Evolutionary conservation across 1,140 invertebrate species (phyloP), one percentile per base, ranked within the genome.

Genomic region (Matsumurasca onukii): DNA sequence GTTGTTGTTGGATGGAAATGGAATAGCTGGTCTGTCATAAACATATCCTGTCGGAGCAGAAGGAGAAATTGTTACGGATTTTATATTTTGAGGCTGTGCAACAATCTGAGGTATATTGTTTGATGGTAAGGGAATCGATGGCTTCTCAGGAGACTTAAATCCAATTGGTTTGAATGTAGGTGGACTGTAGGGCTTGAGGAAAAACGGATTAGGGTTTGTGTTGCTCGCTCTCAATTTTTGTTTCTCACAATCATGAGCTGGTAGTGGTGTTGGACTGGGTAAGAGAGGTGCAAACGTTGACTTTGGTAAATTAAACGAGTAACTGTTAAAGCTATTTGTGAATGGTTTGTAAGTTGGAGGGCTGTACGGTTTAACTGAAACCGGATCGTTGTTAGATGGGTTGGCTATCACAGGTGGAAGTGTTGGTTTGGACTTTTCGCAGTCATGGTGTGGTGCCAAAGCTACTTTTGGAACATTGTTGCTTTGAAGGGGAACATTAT

Each of bases 81-180:
- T 59, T 25, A 59, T 29, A 9, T 59, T 22, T n/a, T 59, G 55
- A 5, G 55, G 55, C 55, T 59, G 55, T 27, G 55, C 55, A 27
- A 59, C 15, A 27, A 59, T 59, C 5, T 59, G 22, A 5, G 55
- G 24, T 3, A 59, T 29, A 24, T 59, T 59, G n/a, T 59, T 59
- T 22, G 55, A 59, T 5, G 55, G 55, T 29, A 29, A 59, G 12
- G 55, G 55, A 3, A 59, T 9, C 12, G 25, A 27, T 25, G 55
- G 55, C 2, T 2, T 27, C 3, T 59, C 55, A 2, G 55, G 15
- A 12, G 22, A 9, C 5, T 39, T 39, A 17, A n/a, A n/a, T n/a
- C n/a, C n/a, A n/a, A 39, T 59, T 59, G 55, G 22, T 59, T 59
- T 59, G 2, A 27, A 27, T 22, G 49, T 17, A 12, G 5, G 49